Conservation (phyloP, 2,113 vertebrate genomes). For the Thryonomys swinderianus region DNA sequence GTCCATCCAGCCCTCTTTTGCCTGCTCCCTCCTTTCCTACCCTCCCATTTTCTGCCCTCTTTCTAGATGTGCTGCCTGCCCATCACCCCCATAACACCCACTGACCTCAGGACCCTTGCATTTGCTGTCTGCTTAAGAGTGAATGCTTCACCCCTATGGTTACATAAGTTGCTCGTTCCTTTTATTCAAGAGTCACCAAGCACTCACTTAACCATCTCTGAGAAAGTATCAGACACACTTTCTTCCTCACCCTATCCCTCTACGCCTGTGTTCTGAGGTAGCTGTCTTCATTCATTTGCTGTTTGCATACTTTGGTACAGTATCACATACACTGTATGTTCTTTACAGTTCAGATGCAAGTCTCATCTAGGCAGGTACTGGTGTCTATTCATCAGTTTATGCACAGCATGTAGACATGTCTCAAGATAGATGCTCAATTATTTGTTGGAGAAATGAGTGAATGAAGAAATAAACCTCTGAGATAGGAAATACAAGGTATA, state of each 20-base stretch:
- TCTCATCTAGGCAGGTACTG: background rate
- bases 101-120: background rate
- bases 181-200: background rate
- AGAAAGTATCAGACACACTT: background rate
- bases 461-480: background rate
- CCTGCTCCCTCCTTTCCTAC: background rate
- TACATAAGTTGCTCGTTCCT: background rate
- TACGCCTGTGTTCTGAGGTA: background rate
- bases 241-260: background rate
- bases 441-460: background rate
- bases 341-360: background rate
- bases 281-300: background rate
- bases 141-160: background rate
- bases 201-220: background rate
- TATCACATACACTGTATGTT: background rate
- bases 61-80: background rate
- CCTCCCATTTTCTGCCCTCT: background rate
- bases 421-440: background rate
- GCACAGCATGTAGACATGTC: background rate
- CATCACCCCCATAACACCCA: background rate
- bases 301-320: background rate
- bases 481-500: background rate
- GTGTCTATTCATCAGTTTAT: background rate
- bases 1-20: rapidly evolving
- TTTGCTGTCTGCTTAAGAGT: background rate